Conservation (phyloP, 2,888 invertebrate species). For the Amiota communis region DNA sequence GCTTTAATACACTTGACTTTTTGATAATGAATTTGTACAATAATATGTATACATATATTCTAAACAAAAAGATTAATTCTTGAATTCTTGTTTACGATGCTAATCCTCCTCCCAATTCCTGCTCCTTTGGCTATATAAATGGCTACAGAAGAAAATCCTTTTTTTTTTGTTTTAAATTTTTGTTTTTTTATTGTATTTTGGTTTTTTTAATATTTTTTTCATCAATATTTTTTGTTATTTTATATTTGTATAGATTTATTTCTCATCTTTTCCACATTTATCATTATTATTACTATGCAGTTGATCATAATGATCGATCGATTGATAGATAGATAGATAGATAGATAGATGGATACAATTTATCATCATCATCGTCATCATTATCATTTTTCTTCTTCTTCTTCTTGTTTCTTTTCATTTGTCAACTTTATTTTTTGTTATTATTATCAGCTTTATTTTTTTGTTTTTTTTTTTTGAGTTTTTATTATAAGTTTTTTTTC, state of each 20-base stretch:
- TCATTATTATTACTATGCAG: neutral
- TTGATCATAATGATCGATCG: too few species aligned
- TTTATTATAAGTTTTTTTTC: too few species aligned
- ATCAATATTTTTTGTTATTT: constrained; percentile 41
- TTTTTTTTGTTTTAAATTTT: constrained; percentile 58
- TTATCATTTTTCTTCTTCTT: neutral
- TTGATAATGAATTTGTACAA: too few species aligned
- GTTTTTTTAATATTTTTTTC: constrained; percentile 36
- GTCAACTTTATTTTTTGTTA: constrained; percentile 8
- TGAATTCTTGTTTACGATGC: too few species aligned
- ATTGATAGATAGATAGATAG: too few species aligned
- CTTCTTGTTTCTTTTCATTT: neutral
- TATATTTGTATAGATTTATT: constrained; percentile 35
- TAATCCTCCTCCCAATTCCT: too few species aligned
- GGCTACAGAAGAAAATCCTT: constrained; percentile 29
- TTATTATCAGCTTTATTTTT: neutral
- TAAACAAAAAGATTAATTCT: too few species aligned
- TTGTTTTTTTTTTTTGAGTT: neutral
- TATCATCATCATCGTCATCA: constrained; percentile 29
- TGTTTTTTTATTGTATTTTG: constrained; percentile 48
- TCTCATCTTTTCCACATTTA: neutral
- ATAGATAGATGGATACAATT: neutral
- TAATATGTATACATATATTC: too few species aligned
- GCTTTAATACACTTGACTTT: too few species aligned
- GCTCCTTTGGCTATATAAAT: too few species aligned